phyloP scores from a whole-genome alignment of 2,888 invertebrate species.

The Phasia obesa region DNA sequence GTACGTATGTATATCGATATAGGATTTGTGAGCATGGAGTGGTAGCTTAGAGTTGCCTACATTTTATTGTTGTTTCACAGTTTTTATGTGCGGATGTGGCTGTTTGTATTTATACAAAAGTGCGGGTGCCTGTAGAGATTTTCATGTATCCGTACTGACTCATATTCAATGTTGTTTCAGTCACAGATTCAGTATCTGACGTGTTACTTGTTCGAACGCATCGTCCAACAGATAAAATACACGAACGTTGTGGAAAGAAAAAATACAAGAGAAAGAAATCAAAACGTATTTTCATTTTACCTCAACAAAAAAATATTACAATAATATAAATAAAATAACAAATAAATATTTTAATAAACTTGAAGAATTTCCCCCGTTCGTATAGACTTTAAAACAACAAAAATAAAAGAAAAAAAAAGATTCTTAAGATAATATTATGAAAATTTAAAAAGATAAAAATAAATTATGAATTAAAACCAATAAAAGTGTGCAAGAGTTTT shows the following conservation, averaged over 20 bases:
- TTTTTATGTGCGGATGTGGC: slow-evolving; percentile 4
- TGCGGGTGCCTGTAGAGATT: slow-evolving; percentile 73
- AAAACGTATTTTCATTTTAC: slow-evolving; percentile 51
- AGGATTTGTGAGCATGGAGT: slow-evolving; percentile 5
- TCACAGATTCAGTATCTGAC: slow-evolving; percentile 83
- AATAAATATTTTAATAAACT: slow-evolving; percentile 58
- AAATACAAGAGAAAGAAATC: slow-evolving; percentile 47
- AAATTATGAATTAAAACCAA: slow-evolving; percentile 12
- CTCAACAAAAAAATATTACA: slow-evolving; percentile 29
- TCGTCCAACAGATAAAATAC: slow-evolving; percentile 72
- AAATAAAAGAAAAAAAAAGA: background rate
- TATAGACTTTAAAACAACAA: slow-evolving; percentile 61
- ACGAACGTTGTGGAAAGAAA: slow-evolving; percentile 34
- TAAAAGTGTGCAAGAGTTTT: slow-evolving; percentile 21
- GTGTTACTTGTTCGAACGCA: slow-evolving; percentile 82
- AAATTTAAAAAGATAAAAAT: slow-evolving; percentile 24
- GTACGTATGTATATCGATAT: no score
- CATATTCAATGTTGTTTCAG: slow-evolving; percentile 82
- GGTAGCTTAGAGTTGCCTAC: slow-evolving; percentile 17
- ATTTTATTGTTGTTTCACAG: slow-evolving; percentile 4
- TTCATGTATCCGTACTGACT: slow-evolving; percentile 74
- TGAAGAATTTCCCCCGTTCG: slow-evolving; percentile 45
- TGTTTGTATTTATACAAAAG: slow-evolving; percentile 48
- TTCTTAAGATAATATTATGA: slow-evolving; percentile 33
- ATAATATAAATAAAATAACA: slow-evolving; percentile 60